These are phyloP conservation scores for Xestobium rufovillosum DNA, from an alignment of 2,888 invertebrate species.

Conservation along the genomic window DNA sequence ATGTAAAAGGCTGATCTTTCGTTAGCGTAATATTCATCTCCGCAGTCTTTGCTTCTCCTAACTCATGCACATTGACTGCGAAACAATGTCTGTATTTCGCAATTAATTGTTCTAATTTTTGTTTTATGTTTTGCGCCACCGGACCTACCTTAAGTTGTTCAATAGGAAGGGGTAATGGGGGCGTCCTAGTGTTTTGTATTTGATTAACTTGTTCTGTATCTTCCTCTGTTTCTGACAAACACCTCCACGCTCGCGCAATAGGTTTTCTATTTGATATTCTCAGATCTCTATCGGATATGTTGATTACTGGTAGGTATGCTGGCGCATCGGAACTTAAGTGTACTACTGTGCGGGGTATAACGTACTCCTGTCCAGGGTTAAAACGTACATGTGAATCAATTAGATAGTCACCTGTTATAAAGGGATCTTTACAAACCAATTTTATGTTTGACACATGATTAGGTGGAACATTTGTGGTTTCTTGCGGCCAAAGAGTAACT, in stretches of 20 bases:
- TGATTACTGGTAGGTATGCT: not conserved
- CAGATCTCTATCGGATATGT: not conserved
- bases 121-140: too few relatives aligned
- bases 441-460: not conserved
- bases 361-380: not conserved
- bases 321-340: not conserved
- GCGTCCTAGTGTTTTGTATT: too few relatives aligned
- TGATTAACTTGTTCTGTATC: too few relatives aligned
- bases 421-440: not conserved
- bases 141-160: too few relatives aligned
- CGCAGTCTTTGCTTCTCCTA: not conserved
- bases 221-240: too few relatives aligned
- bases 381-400: not conserved
- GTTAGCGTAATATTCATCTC: slow-evolving; percentile 9
- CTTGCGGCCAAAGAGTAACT: not conserved
- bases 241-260: not conserved
- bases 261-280: not conserved
- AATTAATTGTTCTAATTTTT: not conserved
- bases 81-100: not conserved
- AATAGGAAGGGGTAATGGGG: too few relatives aligned
- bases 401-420: not conserved
- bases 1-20: slow-evolving; percentile 7
- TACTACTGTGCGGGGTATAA: not conserved
- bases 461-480: slow-evolving; percentile 2
- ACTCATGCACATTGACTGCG: not conserved